A percentile compares a stretch with the other conserved stretches of the same genome.
Conservation (phyloP, 2,888 invertebrate species). For the Eupithecia pulchellata region DNA sequence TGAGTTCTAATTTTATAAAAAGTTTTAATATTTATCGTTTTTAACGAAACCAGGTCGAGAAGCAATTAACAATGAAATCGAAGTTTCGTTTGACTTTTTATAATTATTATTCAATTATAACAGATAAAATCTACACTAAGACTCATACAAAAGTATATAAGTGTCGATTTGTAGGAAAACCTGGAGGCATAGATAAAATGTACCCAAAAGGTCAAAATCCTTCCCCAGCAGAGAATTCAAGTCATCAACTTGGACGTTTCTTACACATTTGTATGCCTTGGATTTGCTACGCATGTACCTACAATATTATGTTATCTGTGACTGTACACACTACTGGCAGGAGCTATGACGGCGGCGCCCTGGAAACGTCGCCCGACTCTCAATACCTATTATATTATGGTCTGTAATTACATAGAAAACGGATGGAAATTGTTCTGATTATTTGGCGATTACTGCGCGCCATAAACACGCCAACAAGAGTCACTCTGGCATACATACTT, state of each 20-base stretch:
- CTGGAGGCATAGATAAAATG: background rate
- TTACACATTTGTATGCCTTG: background rate
- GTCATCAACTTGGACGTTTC: background rate
- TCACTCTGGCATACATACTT: background rate
- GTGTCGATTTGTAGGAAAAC: background rate
- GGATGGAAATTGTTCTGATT: conserved; percentile 1
- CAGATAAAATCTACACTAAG: background rate
- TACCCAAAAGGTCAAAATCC: background rate
- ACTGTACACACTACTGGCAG: background rate
- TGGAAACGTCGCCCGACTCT: conserved; percentile 40
- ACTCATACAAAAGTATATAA: background rate
- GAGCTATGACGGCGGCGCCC: conserved; percentile 30
- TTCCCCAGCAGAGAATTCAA: background rate
- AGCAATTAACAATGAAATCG: background rate
- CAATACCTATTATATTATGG: conserved; percentile 28
- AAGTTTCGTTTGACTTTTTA: background rate
- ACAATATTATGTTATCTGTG: conserved; percentile 6
- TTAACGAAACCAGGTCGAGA: too few species aligned
- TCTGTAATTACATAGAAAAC: conserved; percentile 11
- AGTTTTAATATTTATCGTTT: background rate
- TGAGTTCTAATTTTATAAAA: background rate
- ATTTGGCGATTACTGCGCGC: too few species aligned
- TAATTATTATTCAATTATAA: background rate
- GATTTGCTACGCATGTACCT: background rate
- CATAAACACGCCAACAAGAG: too few species aligned